Conservation (phyloP, 1,140 invertebrate species). For the Globodera ellingtonae region DNA sequence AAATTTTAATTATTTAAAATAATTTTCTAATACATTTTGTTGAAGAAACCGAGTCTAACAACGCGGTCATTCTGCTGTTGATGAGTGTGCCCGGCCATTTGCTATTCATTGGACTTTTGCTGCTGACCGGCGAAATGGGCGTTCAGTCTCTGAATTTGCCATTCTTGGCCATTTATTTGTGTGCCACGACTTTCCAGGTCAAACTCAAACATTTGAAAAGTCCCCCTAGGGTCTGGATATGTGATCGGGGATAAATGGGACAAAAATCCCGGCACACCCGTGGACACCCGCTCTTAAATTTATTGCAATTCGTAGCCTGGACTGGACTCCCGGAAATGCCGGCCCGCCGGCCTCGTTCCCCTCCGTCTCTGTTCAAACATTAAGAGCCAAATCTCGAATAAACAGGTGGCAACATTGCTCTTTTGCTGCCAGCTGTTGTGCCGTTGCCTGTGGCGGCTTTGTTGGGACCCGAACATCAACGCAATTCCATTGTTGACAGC, state of each 20-base stretch:
- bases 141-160: conserved; percentile 70
- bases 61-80: conserved; percentile 79
- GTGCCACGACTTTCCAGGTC: conserved; percentile 39
- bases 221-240: background rate
- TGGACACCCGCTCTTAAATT: too few species aligned
- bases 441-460: conserved; percentile 77
- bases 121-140: conserved; percentile 72
- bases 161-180: conserved; percentile 38
- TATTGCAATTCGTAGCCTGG: too few species aligned
- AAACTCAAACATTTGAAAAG: conserved; percentile 39
- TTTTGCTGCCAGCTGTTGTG: conserved; percentile 70
- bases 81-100: conserved; percentile 85
- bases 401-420: conserved; percentile 71
- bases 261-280: too few species aligned
- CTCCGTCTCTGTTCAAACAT: too few species aligned
- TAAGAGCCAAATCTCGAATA: background rate
- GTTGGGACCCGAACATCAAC: conserved; percentile 89
- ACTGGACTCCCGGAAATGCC: too few species aligned
- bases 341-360: too few species aligned
- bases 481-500: conserved; percentile 74
- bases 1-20: conserved; percentile 27
- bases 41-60: conserved; percentile 73
- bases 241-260: too few species aligned
- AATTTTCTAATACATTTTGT: conserved; percentile 34
- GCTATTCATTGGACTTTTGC: conserved; percentile 83